Percentiles rank a stretch among this genome's conserved stretches.
These are phyloP conservation scores for Heliconius charithonia DNA, from an alignment of 2,888 invertebrate species.

Conservation along the genomic window DNA sequence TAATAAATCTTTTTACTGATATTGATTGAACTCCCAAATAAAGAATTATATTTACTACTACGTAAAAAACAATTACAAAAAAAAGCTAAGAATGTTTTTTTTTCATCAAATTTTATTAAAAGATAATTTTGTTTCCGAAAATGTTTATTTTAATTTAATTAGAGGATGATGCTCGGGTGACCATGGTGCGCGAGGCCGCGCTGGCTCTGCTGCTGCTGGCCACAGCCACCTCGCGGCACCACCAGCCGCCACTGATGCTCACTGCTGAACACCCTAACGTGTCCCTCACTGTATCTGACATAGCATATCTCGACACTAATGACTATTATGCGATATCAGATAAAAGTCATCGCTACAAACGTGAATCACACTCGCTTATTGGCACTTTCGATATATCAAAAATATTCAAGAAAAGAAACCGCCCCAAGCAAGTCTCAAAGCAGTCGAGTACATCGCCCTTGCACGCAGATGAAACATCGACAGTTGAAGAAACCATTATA, in stretches of 20 bases:
- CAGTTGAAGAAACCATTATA: slow-evolving; percentile 23
- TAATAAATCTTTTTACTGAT: background rate
- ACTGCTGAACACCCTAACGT: slow-evolving; percentile 28
- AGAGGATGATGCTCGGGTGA: slow-evolving; percentile 35
- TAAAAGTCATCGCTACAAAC: slow-evolving; percentile 47
- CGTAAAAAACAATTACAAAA: background rate
- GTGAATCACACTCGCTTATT: slow-evolving; percentile 65
- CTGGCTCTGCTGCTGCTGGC: slow-evolving; percentile 43
- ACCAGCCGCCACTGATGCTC: slow-evolving; percentile 23
- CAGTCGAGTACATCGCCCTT: slow-evolving; percentile 58
- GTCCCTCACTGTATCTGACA: slow-evolving; percentile 22
- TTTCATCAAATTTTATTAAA: background rate
- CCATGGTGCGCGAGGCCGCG: slow-evolving; percentile 44
- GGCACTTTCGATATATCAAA: slow-evolving; percentile 70
- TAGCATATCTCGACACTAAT: slow-evolving; percentile 35
- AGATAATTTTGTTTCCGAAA: background rate
- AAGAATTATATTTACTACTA: background rate
- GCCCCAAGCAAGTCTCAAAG: slow-evolving; percentile 47
- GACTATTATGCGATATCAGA: slow-evolving; percentile 38
- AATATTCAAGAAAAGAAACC: slow-evolving; percentile 62
- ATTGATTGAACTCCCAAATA: background rate
- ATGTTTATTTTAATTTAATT: background rate
- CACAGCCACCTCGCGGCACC: slow-evolving; percentile 36
- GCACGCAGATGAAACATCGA: slow-evolving; percentile 42
- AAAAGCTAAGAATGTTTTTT: background rate